phyloP scores from a whole-genome alignment of 2,888 invertebrate species.

The Epinotia demarniana region DNA sequence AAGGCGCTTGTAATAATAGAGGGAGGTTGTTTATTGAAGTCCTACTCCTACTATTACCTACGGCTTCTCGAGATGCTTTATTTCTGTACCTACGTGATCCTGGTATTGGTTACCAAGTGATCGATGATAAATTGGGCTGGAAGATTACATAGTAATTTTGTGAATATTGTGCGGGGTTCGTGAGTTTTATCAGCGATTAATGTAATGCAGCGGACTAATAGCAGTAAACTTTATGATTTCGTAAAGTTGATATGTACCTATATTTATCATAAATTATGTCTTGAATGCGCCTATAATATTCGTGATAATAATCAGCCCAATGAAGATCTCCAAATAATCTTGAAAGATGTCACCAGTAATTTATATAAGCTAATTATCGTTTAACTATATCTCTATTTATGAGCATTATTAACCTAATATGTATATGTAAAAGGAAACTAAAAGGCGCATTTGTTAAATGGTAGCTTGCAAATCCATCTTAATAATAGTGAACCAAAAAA shows the following conservation, averaged over 20 bases:
- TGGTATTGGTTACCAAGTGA: slow-evolving; percentile 40
- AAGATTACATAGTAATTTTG: not conserved
- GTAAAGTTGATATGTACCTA: not conserved
- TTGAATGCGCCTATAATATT: no score
- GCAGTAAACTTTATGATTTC: not conserved
- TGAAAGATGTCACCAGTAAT: no score
- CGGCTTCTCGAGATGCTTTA: slow-evolving; percentile 60
- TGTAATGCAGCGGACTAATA: not conserved
- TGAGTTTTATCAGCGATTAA: not conserved
- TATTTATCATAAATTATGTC: no score
- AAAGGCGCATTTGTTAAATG: no score
- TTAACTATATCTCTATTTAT: no score
- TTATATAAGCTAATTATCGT: no score
- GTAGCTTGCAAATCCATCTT: no score
- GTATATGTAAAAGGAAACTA: no score
- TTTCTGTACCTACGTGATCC: slow-evolving; percentile 59
- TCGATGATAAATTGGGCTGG: slow-evolving; percentile 34
- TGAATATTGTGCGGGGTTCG: not conserved
- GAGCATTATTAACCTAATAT: no score
- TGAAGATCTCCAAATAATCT: no score
- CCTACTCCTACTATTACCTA: slow-evolving; percentile 63
- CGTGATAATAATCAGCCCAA: no score
- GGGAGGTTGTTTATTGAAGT: slow-evolving; percentile 73
- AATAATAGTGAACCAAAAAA: not conserved
- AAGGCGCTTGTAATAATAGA: slow-evolving; percentile 80